A percentile compares a stretch with the other conserved stretches of the same genome.
phyloP scores from a whole-genome alignment of 2,113 vertebrate species.

The Strigops habroptila region DNA sequence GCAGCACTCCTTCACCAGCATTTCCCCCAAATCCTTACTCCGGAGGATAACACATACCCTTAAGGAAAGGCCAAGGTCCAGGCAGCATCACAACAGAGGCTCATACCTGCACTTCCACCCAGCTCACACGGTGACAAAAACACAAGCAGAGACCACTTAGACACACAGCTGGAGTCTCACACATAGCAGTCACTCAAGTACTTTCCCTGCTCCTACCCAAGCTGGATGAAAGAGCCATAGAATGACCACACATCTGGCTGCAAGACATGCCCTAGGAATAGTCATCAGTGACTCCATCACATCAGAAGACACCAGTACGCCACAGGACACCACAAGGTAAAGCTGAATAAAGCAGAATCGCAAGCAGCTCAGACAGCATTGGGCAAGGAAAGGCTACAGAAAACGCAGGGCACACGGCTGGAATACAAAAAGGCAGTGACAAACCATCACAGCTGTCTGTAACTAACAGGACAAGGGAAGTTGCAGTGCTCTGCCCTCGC shows the following conservation, averaged over 20 bases:
- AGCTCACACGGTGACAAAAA: neutral
- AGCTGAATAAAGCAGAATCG: neutral
- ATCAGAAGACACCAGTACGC: neutral
- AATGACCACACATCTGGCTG: fast-evolving
- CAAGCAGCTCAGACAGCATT: neutral
- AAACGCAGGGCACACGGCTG: neutral
- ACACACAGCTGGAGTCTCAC: neutral
- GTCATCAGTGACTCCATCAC: neutral
- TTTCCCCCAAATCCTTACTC: neutral
- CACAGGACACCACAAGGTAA: neutral
- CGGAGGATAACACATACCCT: neutral
- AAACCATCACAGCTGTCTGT: neutral
- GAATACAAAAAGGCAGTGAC: neutral
- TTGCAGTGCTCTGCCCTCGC: neutral
- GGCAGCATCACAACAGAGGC: fast-evolving
- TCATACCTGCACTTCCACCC: fast-evolving
- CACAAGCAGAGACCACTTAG: neutral
- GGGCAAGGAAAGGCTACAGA: neutral
- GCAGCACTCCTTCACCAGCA: fast-evolving
- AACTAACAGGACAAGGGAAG: neutral
- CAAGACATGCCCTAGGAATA: fast-evolving
- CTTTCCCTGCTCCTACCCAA: fast-evolving
- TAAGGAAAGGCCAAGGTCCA: neutral
- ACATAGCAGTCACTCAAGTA: neutral
- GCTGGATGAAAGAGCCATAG: neutral